Evolutionary conservation across 2,888 invertebrate genomes (phyloP).

Genomic region (Plagiodera versicolora): DNA sequence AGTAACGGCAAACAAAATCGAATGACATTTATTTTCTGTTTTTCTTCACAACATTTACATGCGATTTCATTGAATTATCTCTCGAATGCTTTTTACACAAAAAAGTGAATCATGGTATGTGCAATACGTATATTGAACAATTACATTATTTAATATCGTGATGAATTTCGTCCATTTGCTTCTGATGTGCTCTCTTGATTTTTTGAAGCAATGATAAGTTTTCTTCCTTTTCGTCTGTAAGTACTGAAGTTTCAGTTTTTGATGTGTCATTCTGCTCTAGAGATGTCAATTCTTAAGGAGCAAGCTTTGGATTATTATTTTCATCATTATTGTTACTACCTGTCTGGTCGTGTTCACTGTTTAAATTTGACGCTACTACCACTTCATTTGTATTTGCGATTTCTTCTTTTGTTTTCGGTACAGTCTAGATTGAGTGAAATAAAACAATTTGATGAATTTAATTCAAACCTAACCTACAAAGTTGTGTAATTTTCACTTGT

Average conservation of each 20-base stretch:
- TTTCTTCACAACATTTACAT: too few species aligned
- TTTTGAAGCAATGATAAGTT: neutral
- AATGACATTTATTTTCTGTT: too few species aligned
- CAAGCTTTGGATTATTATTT: neutral
- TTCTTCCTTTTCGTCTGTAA: neutral
- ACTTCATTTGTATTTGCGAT: neutral
- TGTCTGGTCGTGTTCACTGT: neutral
- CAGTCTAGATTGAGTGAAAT: neutral
- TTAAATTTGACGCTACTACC: neutral
- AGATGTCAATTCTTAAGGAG: neutral
- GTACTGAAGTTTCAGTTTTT: neutral
- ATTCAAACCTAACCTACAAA: too few species aligned
- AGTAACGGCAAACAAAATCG: too few species aligned
- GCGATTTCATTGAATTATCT: neutral
- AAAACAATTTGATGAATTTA: neutral
- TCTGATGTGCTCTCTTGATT: slow-evolving; percentile 8
- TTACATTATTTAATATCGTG: neutral
- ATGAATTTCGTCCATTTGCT: slow-evolving; percentile 7
- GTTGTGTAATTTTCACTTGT: neutral
- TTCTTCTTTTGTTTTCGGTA: neutral
- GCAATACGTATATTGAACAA: too few species aligned
- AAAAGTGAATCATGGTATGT: too few species aligned
- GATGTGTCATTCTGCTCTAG: too few species aligned
- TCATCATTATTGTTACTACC: neutral
- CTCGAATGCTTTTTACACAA: too few species aligned